A percentile compares a stretch with the other conserved stretches of the same genome.
These are phyloP conservation scores for Masticophis lateralis DNA, from an alignment of 2,797 vertebrate species.

Conservation along the genomic window DNA sequence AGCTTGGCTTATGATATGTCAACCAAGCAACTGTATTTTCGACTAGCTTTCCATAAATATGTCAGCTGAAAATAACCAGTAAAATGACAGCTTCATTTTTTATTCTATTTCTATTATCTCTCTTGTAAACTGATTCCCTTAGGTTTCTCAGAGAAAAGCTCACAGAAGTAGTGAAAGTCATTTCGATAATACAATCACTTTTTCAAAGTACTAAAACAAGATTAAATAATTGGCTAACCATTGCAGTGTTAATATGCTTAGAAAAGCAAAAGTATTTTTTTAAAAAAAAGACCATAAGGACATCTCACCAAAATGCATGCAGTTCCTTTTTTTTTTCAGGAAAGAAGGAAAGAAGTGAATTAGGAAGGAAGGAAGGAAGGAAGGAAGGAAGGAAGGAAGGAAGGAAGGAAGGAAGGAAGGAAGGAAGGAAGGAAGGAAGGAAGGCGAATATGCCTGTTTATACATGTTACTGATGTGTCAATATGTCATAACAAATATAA, in stretches of 20 bases:
- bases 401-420: background rate
- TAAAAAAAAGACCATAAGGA: background rate
- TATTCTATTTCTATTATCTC: background rate
- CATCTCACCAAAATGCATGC: background rate
- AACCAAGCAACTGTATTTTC: background rate
- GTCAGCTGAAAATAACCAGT: background rate
- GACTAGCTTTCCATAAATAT: background rate
- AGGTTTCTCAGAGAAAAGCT: background rate
- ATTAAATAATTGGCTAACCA: background rate
- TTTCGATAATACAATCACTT: background rate
- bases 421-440: background rate
- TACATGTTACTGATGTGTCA: background rate
- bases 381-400: too few relatives aligned
- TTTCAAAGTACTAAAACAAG: background rate
- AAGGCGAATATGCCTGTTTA: background rate
- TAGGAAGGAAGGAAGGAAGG: background rate
- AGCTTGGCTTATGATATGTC: background rate
- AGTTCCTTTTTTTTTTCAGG: background rate
- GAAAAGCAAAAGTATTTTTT: background rate
- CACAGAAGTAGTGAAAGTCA: background rate
- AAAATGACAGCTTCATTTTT: background rate
- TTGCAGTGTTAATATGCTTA: background rate
- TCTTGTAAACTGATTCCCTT: background rate
- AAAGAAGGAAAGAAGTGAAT: background rate
- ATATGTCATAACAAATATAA: constrained; percentile 5